Base-by-base conservation (phyloP, 1,140 invertebrate genomes). In the Asobara japonica region DNA sequence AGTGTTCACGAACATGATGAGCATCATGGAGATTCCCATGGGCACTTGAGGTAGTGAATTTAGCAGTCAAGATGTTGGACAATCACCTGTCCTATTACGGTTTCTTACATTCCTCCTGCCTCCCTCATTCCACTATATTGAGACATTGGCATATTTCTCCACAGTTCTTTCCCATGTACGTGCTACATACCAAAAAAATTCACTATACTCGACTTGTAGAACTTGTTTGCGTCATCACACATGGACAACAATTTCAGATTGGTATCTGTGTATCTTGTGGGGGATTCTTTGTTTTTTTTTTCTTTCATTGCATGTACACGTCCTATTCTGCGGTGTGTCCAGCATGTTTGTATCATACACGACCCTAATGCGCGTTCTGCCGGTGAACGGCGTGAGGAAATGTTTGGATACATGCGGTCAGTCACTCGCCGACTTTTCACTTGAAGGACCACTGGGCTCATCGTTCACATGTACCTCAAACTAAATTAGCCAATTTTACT, bases 361-460 rank as follows among this genome's bases (percentile, higher is more conserved):
- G 66, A 78, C 65, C 62, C 71, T 76, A 73, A 78, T 74, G 65
- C 75, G 77, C 74, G 73, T 69, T 48, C 51, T 76, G 73, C 68
- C 56, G 68, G 79, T 79, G 74, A 80, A 64, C 64, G 78, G 78
- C 66, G 64, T 48, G 69, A 48, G 66, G 72, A 75, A 72, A 61
- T 66, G 41, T 74, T 74, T 62, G 65, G 65, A 70, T 48, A 62
- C 72, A 73, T 60, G 41, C 74, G 70, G 71, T 77, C 79, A 78
- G 79, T 80, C 76, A 77, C 78, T 74, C 36, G 74, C 65, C 71
- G 77, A 79, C 73, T 65, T 76, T 76, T 69, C 64, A 71, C 56
- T 70, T 73, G 65, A 70, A 76, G 64, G 73, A 66, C 27, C 61
- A 64, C 30, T 71, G 0, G 22, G 60, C 25, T 64, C 60, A 65